Evolutionary conservation across 2,113 vertebrate species (phyloP).

Genomic region (Lontra canadensis): DNA sequence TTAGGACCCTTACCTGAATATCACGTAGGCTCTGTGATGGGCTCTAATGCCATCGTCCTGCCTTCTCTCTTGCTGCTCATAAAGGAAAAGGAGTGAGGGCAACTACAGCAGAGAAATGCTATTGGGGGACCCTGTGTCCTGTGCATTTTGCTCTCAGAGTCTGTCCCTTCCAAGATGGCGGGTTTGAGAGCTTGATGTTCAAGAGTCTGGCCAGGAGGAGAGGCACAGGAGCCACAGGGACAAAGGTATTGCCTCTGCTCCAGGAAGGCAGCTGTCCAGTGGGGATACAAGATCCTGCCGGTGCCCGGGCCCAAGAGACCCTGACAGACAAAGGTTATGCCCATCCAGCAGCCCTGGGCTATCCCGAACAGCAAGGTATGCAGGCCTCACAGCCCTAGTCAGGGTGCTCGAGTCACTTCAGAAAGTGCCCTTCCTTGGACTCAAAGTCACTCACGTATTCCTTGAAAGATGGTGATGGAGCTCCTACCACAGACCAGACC

Average conservation of each 20-base stretch:
- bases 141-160: neutral
- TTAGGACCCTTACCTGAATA: neutral
- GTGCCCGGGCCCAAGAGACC: neutral
- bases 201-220: neutral
- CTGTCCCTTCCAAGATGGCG: neutral
- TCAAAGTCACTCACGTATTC: neutral
- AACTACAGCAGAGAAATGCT: neutral
- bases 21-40: too few species aligned
- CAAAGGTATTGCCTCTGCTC: neutral
- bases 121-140: neutral
- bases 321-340: neutral
- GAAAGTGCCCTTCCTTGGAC: neutral
- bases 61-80: neutral
- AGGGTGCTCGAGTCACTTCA: neutral
- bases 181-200: neutral
- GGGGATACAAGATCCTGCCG: neutral
- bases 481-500: neutral
- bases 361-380: accelerated
- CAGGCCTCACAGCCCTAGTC: neutral
- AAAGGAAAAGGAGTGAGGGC: neutral
- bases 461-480: neutral
- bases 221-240: too few species aligned
- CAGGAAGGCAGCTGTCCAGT: neutral
- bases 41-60: too few species aligned
- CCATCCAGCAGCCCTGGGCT: neutral